Evolutionary conservation across 2,888 invertebrate species (phyloP), one percentile per base, ranked within the genome.

Genomic region (Venustoraphidia nigricollis): DNA sequence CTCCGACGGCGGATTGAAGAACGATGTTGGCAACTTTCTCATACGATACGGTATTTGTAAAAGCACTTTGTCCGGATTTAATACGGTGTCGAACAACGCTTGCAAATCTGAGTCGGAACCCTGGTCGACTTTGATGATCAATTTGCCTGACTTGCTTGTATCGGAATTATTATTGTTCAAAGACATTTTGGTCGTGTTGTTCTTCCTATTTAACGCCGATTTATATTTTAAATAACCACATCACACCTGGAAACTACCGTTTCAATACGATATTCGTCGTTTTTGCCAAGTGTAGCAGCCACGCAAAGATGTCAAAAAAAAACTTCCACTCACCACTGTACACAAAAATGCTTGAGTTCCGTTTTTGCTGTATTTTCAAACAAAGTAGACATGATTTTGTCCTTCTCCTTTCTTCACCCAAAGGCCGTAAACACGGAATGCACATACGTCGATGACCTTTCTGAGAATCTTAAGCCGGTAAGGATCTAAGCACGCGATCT

Each of bases 321-420:
- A 27, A 3, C 27, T 27, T 27, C 27, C 27, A 27, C 27, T 27
- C 27, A 27, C 27, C 27, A 27, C 27, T 27, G 27, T 27, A 27
- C 27, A 65, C 89, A 89, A 52, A 89, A 76, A 60, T 84, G 80
- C 69, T 88, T 89, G 54, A 90, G 72, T 66, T 91, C 91, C 35
- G 83, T 86, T 70, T 89, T 90, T 54, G 90, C 86, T 58, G 77
- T 78, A 70, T 96, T 97, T 72, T 98, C 96, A 68, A 98, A 98
- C 36, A 98, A 79, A 39, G 97, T 96, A 40, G 97, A n/a, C 98
- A 53, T 98, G 79, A 69, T 97, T 97, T 70, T 99, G 97, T 27
- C 94, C 94, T 68, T 97, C 97, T 53, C 94, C 97, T 68, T 94
- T 92, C 71, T 98, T 98, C 54, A 99, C 96, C 98, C 98, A 99